These are phyloP conservation scores for Dryoscopus gambensis DNA, from an alignment of 2,113 vertebrate genomes.

Conservation along the genomic window DNA sequence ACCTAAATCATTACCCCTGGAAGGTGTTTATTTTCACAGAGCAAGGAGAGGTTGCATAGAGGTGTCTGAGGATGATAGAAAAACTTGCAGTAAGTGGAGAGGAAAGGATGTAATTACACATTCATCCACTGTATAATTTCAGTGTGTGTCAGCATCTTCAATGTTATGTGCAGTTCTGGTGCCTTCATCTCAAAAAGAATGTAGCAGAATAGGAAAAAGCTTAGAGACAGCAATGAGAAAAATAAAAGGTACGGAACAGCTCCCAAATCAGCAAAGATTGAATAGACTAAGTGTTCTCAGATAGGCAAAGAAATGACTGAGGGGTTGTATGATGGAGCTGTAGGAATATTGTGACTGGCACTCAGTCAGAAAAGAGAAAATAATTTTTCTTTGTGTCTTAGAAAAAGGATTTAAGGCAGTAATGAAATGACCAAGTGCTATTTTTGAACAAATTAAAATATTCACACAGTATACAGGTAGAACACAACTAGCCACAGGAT, in stretches of 20 bases:
- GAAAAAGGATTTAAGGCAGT: neutral
- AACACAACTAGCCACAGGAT: neutral
- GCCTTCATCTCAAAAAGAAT: neutral
- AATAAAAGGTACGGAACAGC: neutral
- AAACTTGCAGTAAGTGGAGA: conserved; percentile 11
- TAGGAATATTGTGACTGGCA: neutral
- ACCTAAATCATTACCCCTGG: neutral
- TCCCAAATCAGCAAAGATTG: neutral
- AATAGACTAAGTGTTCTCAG: neutral
- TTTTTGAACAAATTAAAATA: neutral
- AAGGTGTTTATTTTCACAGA: neutral
- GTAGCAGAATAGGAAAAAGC: neutral
- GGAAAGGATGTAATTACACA: conserved; percentile 22
- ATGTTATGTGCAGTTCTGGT: neutral
- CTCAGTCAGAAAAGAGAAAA: neutral
- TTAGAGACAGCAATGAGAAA: neutral
- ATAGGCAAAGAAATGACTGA: neutral
- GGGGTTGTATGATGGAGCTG: neutral
- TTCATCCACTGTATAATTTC: conserved; percentile 36
- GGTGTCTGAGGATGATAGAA: neutral
- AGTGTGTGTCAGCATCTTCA: conserved; percentile 9
- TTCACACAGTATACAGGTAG: neutral
- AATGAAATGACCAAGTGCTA: neutral
- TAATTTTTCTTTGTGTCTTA: neutral
- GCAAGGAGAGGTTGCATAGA: neutral